A percentile compares a stretch with the other conserved stretches of the same genome.
Conservation (phyloP, 2,888 invertebrate genomes). For the Dichetophora obliterata region DNA sequence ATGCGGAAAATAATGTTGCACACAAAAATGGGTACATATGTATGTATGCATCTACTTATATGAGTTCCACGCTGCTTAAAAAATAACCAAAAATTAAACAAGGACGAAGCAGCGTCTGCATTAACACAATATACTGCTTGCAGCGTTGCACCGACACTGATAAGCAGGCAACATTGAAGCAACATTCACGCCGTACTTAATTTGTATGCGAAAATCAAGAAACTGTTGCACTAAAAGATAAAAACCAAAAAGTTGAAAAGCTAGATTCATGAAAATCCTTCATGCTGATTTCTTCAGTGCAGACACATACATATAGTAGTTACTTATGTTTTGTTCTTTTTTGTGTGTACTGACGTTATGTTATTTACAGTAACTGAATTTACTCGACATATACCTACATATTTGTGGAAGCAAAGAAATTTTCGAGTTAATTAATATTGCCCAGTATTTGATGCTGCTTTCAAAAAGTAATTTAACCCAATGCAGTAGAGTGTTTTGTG, state of each 20-base stretch:
- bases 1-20: conserved; percentile 40
- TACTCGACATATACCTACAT: too few species aligned
- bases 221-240: neutral
- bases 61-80: neutral
- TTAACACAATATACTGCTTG: neutral
- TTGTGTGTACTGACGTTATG: neutral
- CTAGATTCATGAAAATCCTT: neutral
- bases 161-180: conserved; percentile 26
- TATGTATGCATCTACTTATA: neutral
- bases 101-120: neutral
- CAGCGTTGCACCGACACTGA: neutral
- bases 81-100: neutral
- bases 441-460: too few species aligned
- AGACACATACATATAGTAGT: too few species aligned
- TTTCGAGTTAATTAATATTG: conserved; percentile 22
- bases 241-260: neutral
- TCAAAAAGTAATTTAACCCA: too few species aligned
- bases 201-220: conserved; percentile 28
- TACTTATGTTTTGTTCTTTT: neutral
- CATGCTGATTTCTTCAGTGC: neutral
- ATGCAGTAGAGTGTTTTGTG: too few species aligned
- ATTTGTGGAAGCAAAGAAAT: conserved; percentile 2
- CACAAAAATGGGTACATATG: conserved; percentile 14
- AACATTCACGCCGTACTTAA: conserved; percentile 31
- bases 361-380: conserved; percentile 1